Conservation (phyloP, 2,113 vertebrate species). For the Lepidothrix coronata region DNA sequence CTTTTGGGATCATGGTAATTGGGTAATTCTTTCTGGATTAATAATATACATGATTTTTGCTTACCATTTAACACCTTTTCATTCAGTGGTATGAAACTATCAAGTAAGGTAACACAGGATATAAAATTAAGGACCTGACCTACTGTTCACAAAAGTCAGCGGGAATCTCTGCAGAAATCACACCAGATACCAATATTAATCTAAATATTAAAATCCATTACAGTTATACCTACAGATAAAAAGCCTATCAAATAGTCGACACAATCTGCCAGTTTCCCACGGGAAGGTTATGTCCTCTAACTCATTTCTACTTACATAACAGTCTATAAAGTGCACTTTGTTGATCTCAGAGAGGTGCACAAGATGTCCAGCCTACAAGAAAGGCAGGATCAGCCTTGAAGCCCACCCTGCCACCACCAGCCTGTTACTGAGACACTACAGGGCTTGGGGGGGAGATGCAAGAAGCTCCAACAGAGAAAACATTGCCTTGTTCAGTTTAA, state of each 20-base stretch:
- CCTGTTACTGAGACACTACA: neutral
- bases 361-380: neutral
- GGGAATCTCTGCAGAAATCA: neutral
- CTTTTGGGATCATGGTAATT: neutral
- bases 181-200: neutral
- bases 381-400: neutral
- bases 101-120: neutral
- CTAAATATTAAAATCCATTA: neutral
- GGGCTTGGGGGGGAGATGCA: neutral
- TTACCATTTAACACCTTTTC: neutral
- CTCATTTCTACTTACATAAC: neutral
- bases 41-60: neutral
- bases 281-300: neutral
- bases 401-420: neutral
- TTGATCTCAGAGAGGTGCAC: neutral
- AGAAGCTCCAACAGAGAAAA: neutral
- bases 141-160: neutral
- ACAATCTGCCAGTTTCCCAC: neutral
- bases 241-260: neutral
- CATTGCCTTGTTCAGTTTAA: neutral
- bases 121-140: neutral
- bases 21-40: neutral
- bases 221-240: neutral
- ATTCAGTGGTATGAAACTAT: neutral
- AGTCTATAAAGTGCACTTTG: neutral